Conservation (phyloP, 2,113 vertebrate genomes). For the Brachionichthys hirsutus region DNA sequence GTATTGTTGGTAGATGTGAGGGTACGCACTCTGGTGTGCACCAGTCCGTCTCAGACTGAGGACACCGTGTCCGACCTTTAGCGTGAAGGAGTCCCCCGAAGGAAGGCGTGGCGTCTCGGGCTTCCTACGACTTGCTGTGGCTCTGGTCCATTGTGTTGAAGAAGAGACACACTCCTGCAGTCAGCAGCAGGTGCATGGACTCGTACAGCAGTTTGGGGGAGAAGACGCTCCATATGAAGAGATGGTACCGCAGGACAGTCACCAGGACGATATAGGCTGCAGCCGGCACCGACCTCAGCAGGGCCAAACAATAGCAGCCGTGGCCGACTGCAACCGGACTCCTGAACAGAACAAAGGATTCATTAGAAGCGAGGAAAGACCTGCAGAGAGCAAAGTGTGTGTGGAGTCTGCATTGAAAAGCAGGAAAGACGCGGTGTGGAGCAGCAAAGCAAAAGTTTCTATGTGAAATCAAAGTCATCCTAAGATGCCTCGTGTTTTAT, state of each 20-base stretch:
- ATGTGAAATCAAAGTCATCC: conserved; percentile 13
- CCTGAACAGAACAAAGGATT: conserved; percentile 68
- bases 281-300: conserved; percentile 84
- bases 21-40: too few species aligned
- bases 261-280: conserved; percentile 86
- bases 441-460: background rate
- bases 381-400: conserved; percentile 12
- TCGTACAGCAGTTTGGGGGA: conserved; percentile 96
- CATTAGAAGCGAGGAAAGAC: conserved; percentile 23
- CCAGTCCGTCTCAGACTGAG: too few species aligned
- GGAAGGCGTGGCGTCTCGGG: background rate
- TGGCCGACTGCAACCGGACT: conserved; percentile 80
- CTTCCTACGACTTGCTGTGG: conserved; percentile 38
- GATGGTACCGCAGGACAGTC: conserved; percentile 90
- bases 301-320: conserved; percentile 88
- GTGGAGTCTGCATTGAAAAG: background rate
- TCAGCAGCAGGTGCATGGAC: conserved; percentile 86
- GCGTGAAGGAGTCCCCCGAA: background rate
- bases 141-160: conserved; percentile 87
- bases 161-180: conserved; percentile 81
- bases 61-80: too few species aligned
- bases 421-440: conserved; percentile 1
- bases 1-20: conserved; percentile 4
- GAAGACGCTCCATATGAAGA: conserved; percentile 99
- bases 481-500: conserved; percentile 12